Conservation (phyloP, 2,888 invertebrate species). For the Microplitis manilae region DNA sequence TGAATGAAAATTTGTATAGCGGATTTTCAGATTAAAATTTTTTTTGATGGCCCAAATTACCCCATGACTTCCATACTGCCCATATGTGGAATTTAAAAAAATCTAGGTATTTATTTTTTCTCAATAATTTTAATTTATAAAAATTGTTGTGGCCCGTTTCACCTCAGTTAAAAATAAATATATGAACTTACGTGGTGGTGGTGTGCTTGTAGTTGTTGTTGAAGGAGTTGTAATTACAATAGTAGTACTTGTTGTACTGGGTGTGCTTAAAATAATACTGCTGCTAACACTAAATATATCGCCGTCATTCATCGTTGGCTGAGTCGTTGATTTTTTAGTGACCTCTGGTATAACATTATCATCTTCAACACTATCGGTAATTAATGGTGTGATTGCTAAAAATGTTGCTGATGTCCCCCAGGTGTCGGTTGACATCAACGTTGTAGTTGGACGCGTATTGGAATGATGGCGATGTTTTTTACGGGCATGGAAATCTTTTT, state of each 20-base stretch:
- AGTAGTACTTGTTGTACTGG: slow-evolving; percentile 71
- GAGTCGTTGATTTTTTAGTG: slow-evolving; percentile 61
- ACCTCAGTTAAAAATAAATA: not conserved
- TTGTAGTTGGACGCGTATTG: slow-evolving; percentile 52
- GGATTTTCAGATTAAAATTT: too few species aligned
- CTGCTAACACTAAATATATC: slow-evolving; percentile 63
- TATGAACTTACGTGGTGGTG: slow-evolving; percentile 71
- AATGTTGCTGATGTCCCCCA: slow-evolving; percentile 73
- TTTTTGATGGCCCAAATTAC: too few species aligned
- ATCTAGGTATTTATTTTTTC: too few species aligned
- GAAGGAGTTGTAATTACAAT: slow-evolving; percentile 64
- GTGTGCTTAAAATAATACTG: slow-evolving; percentile 61
- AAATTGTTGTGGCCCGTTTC: too few species aligned
- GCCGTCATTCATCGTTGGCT: slow-evolving; percentile 55
- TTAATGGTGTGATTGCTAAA: slow-evolving; percentile 61
- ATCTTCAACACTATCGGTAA: slow-evolving; percentile 59
- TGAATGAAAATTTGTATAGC: too few species aligned
- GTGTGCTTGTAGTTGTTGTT: slow-evolving; percentile 68
- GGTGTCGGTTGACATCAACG: slow-evolving; percentile 73
- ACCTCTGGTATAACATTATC: slow-evolving; percentile 68
- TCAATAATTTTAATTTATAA: too few species aligned
- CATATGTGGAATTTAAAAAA: too few species aligned
- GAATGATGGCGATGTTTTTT: slow-evolving; percentile 65
- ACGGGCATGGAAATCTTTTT: slow-evolving; percentile 86
- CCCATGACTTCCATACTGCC: too few species aligned